A percentile compares a stretch with the other conserved stretches of the same genome.
phyloP scores from a whole-genome alignment of 2,888 invertebrate genomes.

The Dascillus cervinus region DNA sequence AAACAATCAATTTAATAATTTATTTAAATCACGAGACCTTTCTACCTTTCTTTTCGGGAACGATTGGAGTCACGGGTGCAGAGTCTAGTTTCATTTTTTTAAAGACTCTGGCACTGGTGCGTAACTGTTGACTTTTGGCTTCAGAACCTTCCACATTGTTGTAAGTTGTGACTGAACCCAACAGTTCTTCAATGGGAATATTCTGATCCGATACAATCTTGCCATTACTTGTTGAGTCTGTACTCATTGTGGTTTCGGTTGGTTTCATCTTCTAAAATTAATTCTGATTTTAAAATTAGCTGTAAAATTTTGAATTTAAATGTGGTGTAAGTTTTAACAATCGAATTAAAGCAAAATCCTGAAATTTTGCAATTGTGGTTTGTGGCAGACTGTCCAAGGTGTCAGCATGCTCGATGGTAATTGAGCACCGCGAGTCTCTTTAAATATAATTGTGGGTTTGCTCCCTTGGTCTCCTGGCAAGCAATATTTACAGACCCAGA shows the following conservation, averaged over 20 bases:
- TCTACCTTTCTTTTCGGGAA: conserved; percentile 25
- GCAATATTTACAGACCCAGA: too few relatives aligned
- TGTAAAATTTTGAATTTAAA: too few relatives aligned
- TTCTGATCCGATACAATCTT: conserved; percentile 20
- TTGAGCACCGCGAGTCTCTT: too few relatives aligned
- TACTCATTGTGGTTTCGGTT: conserved; percentile 11
- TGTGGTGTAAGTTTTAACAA: too few relatives aligned
- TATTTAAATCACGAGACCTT: neutral
- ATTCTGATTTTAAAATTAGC: too few relatives aligned
- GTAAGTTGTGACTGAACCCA: conserved; percentile 63
- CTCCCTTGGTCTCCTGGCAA: too few relatives aligned
- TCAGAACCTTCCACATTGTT: conserved; percentile 41
- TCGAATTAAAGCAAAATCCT: too few relatives aligned
- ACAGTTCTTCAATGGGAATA: conserved; percentile 45
- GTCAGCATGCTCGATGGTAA: too few relatives aligned
- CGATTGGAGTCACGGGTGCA: conserved; percentile 22
- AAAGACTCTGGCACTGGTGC: conserved; percentile 71
- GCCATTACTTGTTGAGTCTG: conserved; percentile 12
- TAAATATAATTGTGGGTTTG: too few relatives aligned
- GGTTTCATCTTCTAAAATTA: conserved; percentile 8
- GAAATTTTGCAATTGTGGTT: too few relatives aligned
- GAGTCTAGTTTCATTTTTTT: conserved; percentile 67
- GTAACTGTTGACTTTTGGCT: conserved; percentile 41
- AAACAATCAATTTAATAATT: too few relatives aligned
- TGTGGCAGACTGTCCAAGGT: too few relatives aligned